Conservation (phyloP, 64 coral and sea anemone genomes). For the Acropora tenuis region DNA sequence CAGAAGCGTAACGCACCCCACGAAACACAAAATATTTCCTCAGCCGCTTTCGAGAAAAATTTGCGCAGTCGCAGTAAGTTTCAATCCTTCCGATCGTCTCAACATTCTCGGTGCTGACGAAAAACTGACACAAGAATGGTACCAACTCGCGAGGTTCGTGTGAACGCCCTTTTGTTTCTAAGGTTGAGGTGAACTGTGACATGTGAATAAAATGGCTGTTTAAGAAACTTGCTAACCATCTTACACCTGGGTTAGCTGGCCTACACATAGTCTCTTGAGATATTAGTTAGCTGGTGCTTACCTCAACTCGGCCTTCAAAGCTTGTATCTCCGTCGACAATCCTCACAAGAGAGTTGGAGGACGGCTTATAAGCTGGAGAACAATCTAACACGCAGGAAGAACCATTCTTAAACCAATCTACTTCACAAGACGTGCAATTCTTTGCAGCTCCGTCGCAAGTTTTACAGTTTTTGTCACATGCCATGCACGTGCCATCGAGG, state of each 20-base stretch:
- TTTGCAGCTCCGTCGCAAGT: constrained; percentile 32
- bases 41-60: not conserved
- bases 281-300: not conserved
- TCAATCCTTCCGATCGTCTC: not conserved
- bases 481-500: constrained; percentile 42
- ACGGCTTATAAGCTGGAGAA: constrained; percentile 7
- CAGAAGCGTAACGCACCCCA: not conserved
- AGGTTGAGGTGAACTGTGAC: no score
- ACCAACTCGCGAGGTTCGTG: no score
- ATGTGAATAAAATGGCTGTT: not conserved
- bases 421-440: constrained; percentile 50
- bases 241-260: not conserved
- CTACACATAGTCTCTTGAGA: not conserved
- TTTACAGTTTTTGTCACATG: constrained; percentile 24
- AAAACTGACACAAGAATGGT: no score
- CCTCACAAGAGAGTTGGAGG: constrained; percentile 8
- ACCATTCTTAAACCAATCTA: not conserved
- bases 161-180: no score
- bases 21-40: not conserved
- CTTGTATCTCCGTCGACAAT: constrained; percentile 20
- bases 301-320: constrained; percentile 67
- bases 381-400: constrained; percentile 6
- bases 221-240: not conserved
- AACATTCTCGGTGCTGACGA: not conserved
- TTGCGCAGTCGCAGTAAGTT: not conserved